Conservation (phyloP, 2,797 vertebrate species). For the Nyctalus aviator region DNA sequence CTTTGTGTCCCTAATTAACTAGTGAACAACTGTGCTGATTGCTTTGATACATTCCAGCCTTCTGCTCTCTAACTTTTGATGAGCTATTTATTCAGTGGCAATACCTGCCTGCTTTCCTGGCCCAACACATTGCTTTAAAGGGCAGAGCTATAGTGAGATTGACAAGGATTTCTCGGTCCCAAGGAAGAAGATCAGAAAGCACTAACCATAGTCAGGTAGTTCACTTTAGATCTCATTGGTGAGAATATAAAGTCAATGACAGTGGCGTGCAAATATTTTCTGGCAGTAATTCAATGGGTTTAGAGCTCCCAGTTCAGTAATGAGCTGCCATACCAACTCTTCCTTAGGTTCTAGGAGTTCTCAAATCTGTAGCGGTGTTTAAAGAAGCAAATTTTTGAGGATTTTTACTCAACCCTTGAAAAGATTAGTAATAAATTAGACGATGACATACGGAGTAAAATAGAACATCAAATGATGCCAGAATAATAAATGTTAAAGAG, state of each 20-base stretch:
- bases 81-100: slow-evolving; percentile 85
- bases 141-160: slow-evolving; percentile 71
- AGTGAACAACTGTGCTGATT: slow-evolving; percentile 82
- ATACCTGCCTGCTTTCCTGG: slow-evolving; percentile 79
- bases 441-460: slow-evolving; percentile 77
- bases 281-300: slow-evolving; percentile 85
- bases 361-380: slow-evolving; percentile 67
- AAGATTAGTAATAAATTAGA: slow-evolving; percentile 82
- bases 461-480: slow-evolving; percentile 82
- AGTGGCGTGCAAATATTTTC: slow-evolving; percentile 84
- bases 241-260: slow-evolving; percentile 82
- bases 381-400: slow-evolving; percentile 68
- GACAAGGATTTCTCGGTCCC: slow-evolving; percentile 75
- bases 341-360: slow-evolving; percentile 71
- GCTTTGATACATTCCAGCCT: slow-evolving; percentile 82
- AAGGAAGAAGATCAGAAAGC: slow-evolving; percentile 76
- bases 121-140: slow-evolving; percentile 75
- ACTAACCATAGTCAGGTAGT: slow-evolving; percentile 75
- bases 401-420: slow-evolving; percentile 78
- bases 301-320: slow-evolving; percentile 77
- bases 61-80: slow-evolving; percentile 87
- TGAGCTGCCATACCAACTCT: slow-evolving; percentile 80
- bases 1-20: slow-evolving; percentile 85
- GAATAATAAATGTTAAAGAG: slow-evolving; percentile 84
- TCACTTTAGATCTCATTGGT: slow-evolving; percentile 78